A percentile compares a stretch with the other conserved stretches of the same genome.
phyloP scores from a whole-genome alignment of 1,140 invertebrate genomes.

The Conus betulinus region DNA sequence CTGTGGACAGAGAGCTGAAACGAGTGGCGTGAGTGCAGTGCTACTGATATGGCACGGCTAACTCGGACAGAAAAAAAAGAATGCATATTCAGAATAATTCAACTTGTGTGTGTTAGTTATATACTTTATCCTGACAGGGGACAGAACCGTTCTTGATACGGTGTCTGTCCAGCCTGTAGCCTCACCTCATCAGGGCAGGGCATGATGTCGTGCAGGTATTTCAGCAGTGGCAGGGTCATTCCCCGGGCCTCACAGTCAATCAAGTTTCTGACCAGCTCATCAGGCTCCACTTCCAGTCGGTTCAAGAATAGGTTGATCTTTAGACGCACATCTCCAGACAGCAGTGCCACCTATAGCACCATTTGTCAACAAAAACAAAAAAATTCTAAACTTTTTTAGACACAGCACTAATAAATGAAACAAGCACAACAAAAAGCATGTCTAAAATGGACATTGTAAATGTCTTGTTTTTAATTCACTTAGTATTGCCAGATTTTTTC shows the following conservation, averaged over 20 bases:
- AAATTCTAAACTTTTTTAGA: background rate
- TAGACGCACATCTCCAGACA: conserved; percentile 48
- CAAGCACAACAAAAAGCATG: too few species aligned
- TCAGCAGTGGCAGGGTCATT: conserved; percentile 49
- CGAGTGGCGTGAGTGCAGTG: too few species aligned
- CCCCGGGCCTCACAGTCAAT: conserved; percentile 41
- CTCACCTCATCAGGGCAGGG: conserved; percentile 58
- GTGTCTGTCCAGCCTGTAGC: background rate
- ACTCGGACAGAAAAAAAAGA: too few species aligned
- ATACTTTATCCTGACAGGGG: too few species aligned
- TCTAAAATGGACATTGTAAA: too few species aligned
- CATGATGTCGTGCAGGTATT: conserved; percentile 57
- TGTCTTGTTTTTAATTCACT: too few species aligned
- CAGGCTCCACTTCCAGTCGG: conserved; percentile 59
- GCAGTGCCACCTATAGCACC: conserved; percentile 35
- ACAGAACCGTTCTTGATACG: background rate
- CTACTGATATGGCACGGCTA: too few species aligned
- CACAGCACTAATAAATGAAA: too few species aligned
- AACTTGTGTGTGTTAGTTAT: too few species aligned
- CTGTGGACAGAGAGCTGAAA: too few species aligned
- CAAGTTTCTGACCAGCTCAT: conserved; percentile 56
- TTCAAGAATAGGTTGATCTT: conserved; percentile 64
- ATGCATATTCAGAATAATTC: too few species aligned
- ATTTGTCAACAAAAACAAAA: background rate
- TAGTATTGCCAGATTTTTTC: too few species aligned